Base-by-base conservation (phyloP, 2,888 invertebrate species). In the Nomada ferruginata region DNA sequence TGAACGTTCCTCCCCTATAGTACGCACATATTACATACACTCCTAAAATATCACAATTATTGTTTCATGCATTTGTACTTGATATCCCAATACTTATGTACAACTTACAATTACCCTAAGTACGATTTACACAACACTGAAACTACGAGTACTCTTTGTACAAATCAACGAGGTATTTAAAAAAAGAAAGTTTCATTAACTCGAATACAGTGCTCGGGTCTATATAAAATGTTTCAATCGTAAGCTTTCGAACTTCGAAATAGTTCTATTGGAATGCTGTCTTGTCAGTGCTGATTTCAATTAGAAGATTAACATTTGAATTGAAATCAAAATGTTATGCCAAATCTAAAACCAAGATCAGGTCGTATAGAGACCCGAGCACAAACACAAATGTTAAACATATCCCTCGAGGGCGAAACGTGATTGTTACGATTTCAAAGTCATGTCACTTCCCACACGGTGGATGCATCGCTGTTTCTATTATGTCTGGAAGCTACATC, bases 401-500 rank as follows among this genome's bases (percentile, higher is more conserved):
- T 50, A 47, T 18, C n/a, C 20, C 47, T 20, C 13, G 2, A 5
- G 11, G 3, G 26, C 9, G 18, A 13, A 47, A 63, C n/a, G 23
- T 23, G 23, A 59, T 50, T 23, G 9, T n/a, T 44, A 23, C 18
- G 15, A 20, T 53, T 23, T 29, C 9, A 15, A 61, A 53, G 15
- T 20, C 89, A 92, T 59, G 91, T 91, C 0, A 91, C 89, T 80
- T 92, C 91, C 92, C 92, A 93, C 1, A 92, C 90, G 10, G 92
- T 91, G 1, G 93, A 91, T 2, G 89, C 88, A 36, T 95, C 93
- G 10, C 95, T 95, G 80, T 87, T 82, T 63, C 87, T 87, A 29
- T 88, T 87, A 4, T 87, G 84, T n/a, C 85, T 89, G 61, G 85
- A 60, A 93, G 94, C 90, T 0, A 96, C 95, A 3, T 96, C 96